A percentile compares a stretch with the other conserved stretches of the same genome.
phyloP scores from a whole-genome alignment of 2,113 vertebrate species.

The Atractosteus spatula region DNA sequence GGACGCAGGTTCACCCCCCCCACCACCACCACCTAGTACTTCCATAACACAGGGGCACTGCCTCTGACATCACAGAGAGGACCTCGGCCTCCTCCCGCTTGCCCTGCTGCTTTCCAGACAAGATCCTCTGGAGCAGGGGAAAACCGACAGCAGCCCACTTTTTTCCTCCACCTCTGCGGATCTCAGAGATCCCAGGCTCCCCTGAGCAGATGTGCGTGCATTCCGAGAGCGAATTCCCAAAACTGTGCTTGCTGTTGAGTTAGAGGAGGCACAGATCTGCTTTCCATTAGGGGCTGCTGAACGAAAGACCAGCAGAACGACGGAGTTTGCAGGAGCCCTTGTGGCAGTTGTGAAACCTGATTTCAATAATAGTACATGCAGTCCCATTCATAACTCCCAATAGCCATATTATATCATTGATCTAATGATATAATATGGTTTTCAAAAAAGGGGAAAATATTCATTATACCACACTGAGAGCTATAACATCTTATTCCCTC shows the following conservation, averaged over 20 bases:
- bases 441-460: too few relatives aligned
- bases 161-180: not conserved
- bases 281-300: constrained; percentile 51
- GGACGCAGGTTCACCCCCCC: constrained; percentile 19
- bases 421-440: too few relatives aligned
- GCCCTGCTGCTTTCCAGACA: constrained; percentile 51
- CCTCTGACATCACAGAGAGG: not conserved
- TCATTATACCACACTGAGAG: too few relatives aligned
- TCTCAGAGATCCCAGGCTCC: constrained; percentile 21
- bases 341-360: constrained; percentile 24
- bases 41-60: constrained; percentile 37
- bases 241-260: constrained; percentile 50
- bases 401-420: constrained; percentile 17
- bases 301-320: too few relatives aligned
- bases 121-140: constrained; percentile 39
- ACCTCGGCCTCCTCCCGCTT: constrained; percentile 49
- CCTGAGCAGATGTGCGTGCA: constrained; percentile 57
- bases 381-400: constrained; percentile 23
- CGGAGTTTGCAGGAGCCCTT: constrained; percentile 3
- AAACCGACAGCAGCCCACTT: constrained; percentile 28
- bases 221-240: constrained; percentile 46
- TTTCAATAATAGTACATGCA: constrained; percentile 14
- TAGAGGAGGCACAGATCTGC: constrained; percentile 46
- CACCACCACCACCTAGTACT: constrained; percentile 25
- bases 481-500: too few relatives aligned